Evolutionary conservation across 2,797 vertebrate genomes (phyloP).

Genomic region (Acrocephalus scirpaceus): DNA sequence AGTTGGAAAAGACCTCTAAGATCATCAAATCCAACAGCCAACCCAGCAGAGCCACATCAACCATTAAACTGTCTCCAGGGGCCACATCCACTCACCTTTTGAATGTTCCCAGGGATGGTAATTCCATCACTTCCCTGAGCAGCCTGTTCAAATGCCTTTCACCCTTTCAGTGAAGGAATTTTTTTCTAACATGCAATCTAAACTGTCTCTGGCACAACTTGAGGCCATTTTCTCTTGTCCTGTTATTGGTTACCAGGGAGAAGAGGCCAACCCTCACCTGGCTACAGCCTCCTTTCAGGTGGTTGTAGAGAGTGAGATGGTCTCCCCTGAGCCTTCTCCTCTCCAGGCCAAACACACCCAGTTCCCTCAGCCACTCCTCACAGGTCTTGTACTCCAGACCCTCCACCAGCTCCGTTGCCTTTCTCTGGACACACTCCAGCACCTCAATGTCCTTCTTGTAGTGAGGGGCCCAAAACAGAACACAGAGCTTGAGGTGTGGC

Average conservation of each 20-base stretch:
- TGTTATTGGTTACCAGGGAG: background rate
- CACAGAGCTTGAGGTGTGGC: rapidly evolving
- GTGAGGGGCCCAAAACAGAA: background rate
- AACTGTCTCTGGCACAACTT: background rate
- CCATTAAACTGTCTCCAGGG: background rate
- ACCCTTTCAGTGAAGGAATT: background rate
- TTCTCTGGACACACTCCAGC: background rate
- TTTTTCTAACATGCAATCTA: background rate
- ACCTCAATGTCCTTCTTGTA: background rate
- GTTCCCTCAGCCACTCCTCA: background rate
- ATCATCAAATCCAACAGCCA: background rate
- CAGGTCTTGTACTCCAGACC: rapidly evolving
- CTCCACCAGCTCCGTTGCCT: rapidly evolving
- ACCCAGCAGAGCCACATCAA: background rate
- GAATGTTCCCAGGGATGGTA: rapidly evolving
- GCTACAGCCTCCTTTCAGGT: background rate
- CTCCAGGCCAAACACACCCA: background rate
- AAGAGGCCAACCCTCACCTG: background rate
- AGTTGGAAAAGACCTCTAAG: background rate
- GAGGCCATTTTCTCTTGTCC: background rate
- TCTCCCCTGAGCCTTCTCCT: background rate
- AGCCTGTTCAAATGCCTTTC: background rate
- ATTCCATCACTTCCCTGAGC: background rate
- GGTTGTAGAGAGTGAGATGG: too few relatives aligned
- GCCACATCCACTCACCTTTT: background rate